Conservation (phyloP, 2,113 vertebrate genomes). For the Apodemus speciosus region DNA sequence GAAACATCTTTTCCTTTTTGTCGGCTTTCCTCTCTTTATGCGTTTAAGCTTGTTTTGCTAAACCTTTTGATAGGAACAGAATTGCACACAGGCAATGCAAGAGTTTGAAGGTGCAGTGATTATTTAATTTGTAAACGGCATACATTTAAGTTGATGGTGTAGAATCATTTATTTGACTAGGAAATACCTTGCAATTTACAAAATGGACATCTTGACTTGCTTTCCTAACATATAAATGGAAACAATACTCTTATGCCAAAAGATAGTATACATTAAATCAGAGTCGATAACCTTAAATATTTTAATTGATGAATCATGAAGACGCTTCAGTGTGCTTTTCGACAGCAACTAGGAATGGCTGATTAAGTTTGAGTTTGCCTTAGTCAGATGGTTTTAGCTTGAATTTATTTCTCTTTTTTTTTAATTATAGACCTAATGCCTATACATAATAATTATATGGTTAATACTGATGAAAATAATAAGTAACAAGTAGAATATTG, state of each 20-base stretch:
- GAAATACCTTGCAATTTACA: slow-evolving; percentile 71
- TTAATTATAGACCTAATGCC: slow-evolving; percentile 45
- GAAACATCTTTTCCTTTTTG: slow-evolving; percentile 48
- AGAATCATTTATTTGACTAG: slow-evolving; percentile 57
- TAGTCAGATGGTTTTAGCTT: slow-evolving; percentile 4
- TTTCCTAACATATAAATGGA: slow-evolving; percentile 57
- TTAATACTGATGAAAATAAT: neutral
- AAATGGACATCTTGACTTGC: slow-evolving; percentile 64
- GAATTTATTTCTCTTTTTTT: slow-evolving; percentile 31
- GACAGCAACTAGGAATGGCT: neutral
- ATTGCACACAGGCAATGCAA: slow-evolving; percentile 24
- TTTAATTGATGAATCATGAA: slow-evolving; percentile 53
- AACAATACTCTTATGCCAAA: neutral
- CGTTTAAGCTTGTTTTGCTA: slow-evolving; percentile 50
- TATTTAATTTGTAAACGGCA: slow-evolving; percentile 57
- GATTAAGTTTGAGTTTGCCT: slow-evolving; percentile 62
- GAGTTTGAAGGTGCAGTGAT: slow-evolving; percentile 3
- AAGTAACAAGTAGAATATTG: slow-evolving; percentile 34
- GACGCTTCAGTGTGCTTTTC: slow-evolving; percentile 41
- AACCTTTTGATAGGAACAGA: slow-evolving; percentile 28
- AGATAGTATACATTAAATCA: slow-evolving; percentile 28
- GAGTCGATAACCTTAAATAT: slow-evolving; percentile 36
- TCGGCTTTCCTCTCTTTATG: neutral
- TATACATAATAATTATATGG: slow-evolving; percentile 6
- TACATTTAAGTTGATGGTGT: slow-evolving; percentile 47